These are phyloP conservation scores for Halcyon leucocephala DNA, from an alignment of 2,797 vertebrate genomes.

Conservation along the genomic window DNA sequence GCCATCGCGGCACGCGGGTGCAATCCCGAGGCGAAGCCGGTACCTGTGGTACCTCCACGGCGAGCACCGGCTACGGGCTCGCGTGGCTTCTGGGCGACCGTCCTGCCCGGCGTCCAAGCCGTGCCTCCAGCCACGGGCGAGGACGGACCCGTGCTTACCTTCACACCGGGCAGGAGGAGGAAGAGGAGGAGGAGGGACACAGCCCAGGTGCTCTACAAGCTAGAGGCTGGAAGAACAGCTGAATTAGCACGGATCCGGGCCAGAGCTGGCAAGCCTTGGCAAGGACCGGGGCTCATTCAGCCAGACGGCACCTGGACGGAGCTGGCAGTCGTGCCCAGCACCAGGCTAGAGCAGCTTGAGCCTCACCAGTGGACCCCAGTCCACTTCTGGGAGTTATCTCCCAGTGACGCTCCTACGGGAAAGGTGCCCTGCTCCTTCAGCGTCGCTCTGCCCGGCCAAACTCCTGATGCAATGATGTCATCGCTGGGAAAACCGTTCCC, in stretches of 20 bases:
- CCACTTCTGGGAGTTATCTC: background rate
- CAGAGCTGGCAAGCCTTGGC: background rate
- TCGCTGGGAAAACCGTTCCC: accelerated
- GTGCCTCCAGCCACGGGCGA: background rate
- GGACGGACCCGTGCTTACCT: background rate
- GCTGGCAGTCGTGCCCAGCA: accelerated
- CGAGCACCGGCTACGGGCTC: background rate
- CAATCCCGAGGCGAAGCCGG: background rate
- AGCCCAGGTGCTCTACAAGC: background rate
- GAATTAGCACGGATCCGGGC: background rate
- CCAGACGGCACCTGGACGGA: background rate
- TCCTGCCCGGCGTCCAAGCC: background rate
- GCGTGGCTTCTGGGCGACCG: accelerated
- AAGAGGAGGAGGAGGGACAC: background rate
- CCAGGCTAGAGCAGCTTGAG: accelerated
- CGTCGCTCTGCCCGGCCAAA: background rate
- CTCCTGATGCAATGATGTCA: accelerated
- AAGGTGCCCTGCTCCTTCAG: background rate
- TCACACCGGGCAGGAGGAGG: background rate
- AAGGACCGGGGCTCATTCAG: background rate
- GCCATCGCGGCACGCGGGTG: background rate
- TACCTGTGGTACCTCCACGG: background rate
- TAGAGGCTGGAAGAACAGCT: background rate
- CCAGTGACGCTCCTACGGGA: background rate
- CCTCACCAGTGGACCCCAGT: background rate